Evolutionary conservation across 2,797 vertebrate genomes (phyloP).

Genomic region (Sternarchorhynchus goeldii): DNA sequence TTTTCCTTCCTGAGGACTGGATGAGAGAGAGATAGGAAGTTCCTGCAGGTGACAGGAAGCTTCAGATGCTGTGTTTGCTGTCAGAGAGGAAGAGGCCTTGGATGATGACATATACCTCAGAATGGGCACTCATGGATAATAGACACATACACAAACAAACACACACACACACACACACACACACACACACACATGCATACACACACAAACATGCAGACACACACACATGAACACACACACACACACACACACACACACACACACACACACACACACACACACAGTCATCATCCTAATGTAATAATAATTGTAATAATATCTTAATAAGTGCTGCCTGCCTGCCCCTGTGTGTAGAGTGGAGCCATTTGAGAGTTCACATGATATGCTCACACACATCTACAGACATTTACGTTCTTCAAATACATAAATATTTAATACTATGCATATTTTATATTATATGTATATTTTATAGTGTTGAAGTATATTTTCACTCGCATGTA

Average conservation of each 20-base stretch:
- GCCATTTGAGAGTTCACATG: neutral
- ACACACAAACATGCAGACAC: neutral
- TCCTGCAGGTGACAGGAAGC: constrained; percentile 53
- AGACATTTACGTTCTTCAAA: neutral
- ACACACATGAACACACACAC: neutral
- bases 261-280: neutral
- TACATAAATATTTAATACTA: neutral
- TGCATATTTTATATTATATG: neutral
- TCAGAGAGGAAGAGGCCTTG: constrained; percentile 42
- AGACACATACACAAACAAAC: neutral
- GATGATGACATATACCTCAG: constrained; percentile 17
- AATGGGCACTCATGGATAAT: constrained; percentile 13
- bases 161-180: neutral
- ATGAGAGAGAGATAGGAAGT: constrained; percentile 42
- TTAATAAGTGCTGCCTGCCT: too few species aligned
- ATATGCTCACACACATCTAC: neutral
- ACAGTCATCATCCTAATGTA: too few species aligned
- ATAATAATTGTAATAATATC: too few species aligned
- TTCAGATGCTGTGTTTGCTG: constrained; percentile 42
- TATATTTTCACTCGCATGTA: constrained; percentile 11
- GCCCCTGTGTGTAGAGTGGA: too few species aligned
- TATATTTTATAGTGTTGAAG: neutral
- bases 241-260: too few species aligned
- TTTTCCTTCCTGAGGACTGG: constrained; percentile 42
- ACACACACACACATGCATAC: too few species aligned